Evolutionary conservation across 2,113 vertebrate species (phyloP).

Genomic region (Ursus arctos): DNA sequence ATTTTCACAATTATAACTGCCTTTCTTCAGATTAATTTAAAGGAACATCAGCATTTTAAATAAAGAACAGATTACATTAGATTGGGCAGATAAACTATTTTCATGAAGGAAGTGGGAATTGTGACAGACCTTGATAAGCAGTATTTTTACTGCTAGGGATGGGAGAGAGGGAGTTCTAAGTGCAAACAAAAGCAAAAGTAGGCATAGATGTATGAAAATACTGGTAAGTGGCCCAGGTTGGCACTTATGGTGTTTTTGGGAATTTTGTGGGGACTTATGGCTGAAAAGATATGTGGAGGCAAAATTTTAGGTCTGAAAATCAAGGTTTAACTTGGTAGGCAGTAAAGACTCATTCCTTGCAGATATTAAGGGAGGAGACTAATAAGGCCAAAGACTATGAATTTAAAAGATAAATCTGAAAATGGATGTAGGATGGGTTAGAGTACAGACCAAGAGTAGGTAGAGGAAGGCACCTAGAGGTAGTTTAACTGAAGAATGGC

Average conservation of each 20-base stretch:
- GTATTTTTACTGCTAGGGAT: neutral
- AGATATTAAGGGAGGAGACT: neutral
- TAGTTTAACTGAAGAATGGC: neutral
- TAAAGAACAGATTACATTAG: neutral
- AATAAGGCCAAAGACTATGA: neutral
- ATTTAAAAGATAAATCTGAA: neutral
- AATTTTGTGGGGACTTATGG: neutral
- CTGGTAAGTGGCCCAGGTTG: neutral
- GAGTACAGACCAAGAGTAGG: neutral
- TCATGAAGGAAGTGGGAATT: neutral
- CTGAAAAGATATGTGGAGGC: neutral
- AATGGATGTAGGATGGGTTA: neutral
- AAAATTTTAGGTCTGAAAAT: neutral
- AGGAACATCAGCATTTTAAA: neutral
- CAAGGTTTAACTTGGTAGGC: neutral
- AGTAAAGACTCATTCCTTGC: neutral
- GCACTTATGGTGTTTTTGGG: neutral
- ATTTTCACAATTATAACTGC: constrained; percentile 50
- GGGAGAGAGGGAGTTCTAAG: neutral
- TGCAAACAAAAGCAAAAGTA: neutral
- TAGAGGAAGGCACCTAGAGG: neutral
- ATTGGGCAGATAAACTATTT: neutral
- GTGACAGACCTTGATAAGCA: neutral
- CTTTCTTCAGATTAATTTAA: constrained; percentile 62
- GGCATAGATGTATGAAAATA: neutral